These are phyloP conservation scores for Mus spretus DNA, from an alignment of 2,797 vertebrate species.

Conservation along the genomic window DNA sequence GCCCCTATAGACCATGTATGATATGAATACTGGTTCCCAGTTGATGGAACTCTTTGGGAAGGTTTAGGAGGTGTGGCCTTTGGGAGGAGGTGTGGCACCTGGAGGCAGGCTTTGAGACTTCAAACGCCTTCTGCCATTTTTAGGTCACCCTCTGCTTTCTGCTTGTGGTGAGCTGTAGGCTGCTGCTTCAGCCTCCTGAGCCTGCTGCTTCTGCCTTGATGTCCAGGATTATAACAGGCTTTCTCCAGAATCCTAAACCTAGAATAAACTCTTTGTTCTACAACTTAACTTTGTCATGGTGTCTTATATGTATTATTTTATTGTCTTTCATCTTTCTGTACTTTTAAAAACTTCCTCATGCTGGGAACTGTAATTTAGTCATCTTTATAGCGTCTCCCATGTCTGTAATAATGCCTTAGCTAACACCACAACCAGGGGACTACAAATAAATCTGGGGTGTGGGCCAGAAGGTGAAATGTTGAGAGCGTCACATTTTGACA, in stretches of 20 bases:
- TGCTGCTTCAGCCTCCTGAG: background rate
- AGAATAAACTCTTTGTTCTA: background rate
- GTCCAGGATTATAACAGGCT: background rate
- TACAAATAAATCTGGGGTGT: background rate
- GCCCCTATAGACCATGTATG: background rate
- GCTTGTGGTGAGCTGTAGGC: background rate
- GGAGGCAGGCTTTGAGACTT: background rate
- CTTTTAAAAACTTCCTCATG: background rate
- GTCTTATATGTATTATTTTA: background rate
- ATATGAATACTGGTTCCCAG: no score
- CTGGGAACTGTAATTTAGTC: background rate
- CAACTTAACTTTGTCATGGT: background rate
- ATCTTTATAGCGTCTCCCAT: background rate
- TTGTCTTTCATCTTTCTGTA: background rate
- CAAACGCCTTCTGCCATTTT: no score
- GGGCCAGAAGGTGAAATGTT: background rate
- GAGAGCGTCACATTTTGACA: constrained; percentile 1
- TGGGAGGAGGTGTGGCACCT: background rate
- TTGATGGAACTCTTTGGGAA: background rate
- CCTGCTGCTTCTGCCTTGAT: background rate
- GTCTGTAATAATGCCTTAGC: background rate
- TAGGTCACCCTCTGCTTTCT: background rate
- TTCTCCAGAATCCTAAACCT: background rate
- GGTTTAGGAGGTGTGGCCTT: background rate
- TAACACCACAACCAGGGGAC: background rate